Base-by-base conservation (phyloP, 1,140 invertebrate species). In the Leptonema lineaticorne region DNA sequence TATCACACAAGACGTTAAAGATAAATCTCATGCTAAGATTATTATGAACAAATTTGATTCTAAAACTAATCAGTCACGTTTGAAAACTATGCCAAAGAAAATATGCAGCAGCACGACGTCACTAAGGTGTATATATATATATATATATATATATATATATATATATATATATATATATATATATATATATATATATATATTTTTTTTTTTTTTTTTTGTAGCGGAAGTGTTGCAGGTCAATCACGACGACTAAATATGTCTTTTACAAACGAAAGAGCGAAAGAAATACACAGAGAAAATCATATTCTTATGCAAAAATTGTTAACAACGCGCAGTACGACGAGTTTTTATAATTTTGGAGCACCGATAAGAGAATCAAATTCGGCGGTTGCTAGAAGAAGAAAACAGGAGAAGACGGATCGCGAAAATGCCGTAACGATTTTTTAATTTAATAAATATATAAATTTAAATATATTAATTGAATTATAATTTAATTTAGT, bases 231-330 rank as follows among this genome's bases (percentile, higher is more conserved):
- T 2, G 27, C 74, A 80, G 78, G 56, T 78, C 77, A 37, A 71
- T 76, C 5, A 74, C 75, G 6, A 67, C 73, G 45, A 76, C 76
- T 81, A 20, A 82, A 82, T 69, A 82, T 82, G 81, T 82, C 81
- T 0, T 82, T 82, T 59, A 77, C 80, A 0, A 82, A 82, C 64
- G 80, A 81, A n/a, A 74, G 81, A 6, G 72, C 81, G 2, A 75
- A 78, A 1, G 80, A 82, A 48, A 82, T 83, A 4, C 80, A 83
- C 45, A 74, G 81, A 22, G 79, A 83, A 65, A 83, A 83, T 59
- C 78, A 82, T 66, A 82, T 82, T 4, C 72, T 83, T 0, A 73
- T 83, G 26, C 78, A 76, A 53, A 83, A 83, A 71, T 81, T 83
- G 9, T 59, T 82, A 9, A 78, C 76, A 24, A 79, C 78, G 0